Evolutionary conservation across 2,797 vertebrate genomes (phyloP).

Genomic region (Pangasius sanitwongsei): DNA sequence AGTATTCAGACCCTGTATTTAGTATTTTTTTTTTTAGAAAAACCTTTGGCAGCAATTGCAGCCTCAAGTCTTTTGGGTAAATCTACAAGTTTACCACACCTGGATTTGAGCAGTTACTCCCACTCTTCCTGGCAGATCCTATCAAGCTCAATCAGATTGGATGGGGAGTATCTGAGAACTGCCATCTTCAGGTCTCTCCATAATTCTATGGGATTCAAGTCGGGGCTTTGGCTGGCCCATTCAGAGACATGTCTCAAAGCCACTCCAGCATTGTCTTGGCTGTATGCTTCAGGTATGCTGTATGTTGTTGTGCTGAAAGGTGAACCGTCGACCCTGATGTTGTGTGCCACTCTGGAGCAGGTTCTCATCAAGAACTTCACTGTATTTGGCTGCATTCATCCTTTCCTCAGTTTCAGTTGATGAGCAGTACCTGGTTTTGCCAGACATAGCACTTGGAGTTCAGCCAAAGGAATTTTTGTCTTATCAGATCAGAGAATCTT

Average conservation of each 20-base stretch:
- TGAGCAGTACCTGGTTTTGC: not conserved
- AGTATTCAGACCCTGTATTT: not conserved
- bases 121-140: not conserved
- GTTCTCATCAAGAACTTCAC: not conserved
- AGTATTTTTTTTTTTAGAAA: not conserved
- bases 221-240: not conserved
- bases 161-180: not conserved
- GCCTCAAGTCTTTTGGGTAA: not conserved
- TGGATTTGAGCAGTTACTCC: not conserved
- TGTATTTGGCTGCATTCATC: slow-evolving; percentile 1
- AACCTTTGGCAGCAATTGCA: not conserved
- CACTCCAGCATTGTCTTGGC: not conserved
- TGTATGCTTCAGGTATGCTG: not conserved
- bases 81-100: not conserved
- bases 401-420: not conserved
- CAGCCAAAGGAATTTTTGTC: not conserved
- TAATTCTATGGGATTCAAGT: not conserved
- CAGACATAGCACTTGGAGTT: not conserved
- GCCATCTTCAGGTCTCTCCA: not conserved
- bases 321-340: not conserved
- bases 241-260: not conserved
- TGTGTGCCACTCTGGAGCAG: not conserved
- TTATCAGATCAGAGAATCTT: not conserved
- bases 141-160: too few relatives aligned
- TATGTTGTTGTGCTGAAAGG: not conserved